Base-by-base conservation (phyloP, 2,113 vertebrate species). In the Nerophis lumbriciformis region DNA sequence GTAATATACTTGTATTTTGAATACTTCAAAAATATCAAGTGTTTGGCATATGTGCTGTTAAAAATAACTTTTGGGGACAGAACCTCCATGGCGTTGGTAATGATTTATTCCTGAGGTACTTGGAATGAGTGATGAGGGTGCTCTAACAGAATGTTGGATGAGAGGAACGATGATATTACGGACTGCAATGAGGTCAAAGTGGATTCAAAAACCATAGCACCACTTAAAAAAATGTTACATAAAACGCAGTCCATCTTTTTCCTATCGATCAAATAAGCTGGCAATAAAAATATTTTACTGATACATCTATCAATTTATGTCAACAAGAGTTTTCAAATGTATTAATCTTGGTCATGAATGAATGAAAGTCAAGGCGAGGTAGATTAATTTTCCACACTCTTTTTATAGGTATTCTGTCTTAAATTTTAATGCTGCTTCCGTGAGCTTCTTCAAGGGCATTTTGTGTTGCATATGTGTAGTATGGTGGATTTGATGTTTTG, bases 361-460 rank as follows among this genome's bases (percentile, higher is more conserved):
- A 19, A 42, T 3, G 11, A 14, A 56, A 56, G 8, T 72, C 35
- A 67, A 71, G 59, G 48, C 64, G 67, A 66, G 10, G 50, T 47
- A 72, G 72, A 84, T 79, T 57, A 83, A 84, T 85, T 77, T 78
- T 80, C 64, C 78, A 71, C 60, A 35, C 78, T 68, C 78, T 88
- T 85, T 85, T 87, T 82, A 82, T 83, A 79, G 68, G 73, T 81
- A 79, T 79, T 86, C 84, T 74, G 76, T 88, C 78, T 65, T 73
- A 56, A 73, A 63, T 87, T 82, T 79, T 75, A 83, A 78, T 82
- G 86, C 84, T 86, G 79, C 85, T 88, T 89, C 78, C 78, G 81
- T 88, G 80, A 77, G 75, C 74, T 73, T 84, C 72, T 82, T 87
- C 21, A 82, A 82, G 77, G 78, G 75, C 71, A 71, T 81, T 89